Evolutionary conservation across 2,888 invertebrate genomes (phyloP), one percentile per base, ranked within the genome.

Genomic region (Rapana venosa): DNA sequence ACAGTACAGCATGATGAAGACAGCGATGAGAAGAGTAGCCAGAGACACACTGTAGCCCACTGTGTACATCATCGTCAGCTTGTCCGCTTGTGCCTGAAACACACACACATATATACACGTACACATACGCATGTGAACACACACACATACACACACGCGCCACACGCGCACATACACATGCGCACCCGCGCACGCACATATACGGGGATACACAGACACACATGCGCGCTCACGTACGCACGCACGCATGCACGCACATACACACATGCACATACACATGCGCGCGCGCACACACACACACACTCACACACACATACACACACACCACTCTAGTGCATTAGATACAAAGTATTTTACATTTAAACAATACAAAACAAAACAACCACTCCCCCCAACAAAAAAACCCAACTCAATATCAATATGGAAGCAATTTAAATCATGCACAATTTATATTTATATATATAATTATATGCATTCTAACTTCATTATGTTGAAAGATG

Each of bases 1-100:
- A n/a, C 74, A 74, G n/a, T 30, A 74, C 4, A 74, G 56, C 95
- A 95, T 95, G 88, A 95, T 94, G 79, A 74, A 93, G 86, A 95
- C 93, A 13, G 95, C 95, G 1, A 95, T 91, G 15, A 94, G 84
- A 0, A 95, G 93, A 0, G 94, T 92, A 13, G 92, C 93, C 8
- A 95, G 91, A 0, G 95, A 95, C 0, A 95, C 88, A 4, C 94
- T 94, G 91, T 95, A 95, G 0, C 95, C 95, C 17, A 94, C 83
- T 2, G 91, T 91, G 86, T 91, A 92, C 87, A 92, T 87, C 85
- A 92, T 87, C 11, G 90, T 88, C 77, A 92, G 88, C 30, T 88
- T 87, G 58, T 91, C 88, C 35, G 87, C 91, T 5, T 87, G 90
- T 0, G 74, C 91, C 91, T 91, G 90, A 0, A 61, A 70, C 32